These are phyloP conservation scores for Paradoxurus hermaphroditus DNA, from an alignment of 2,113 vertebrate genomes.

Conservation along the genomic window DNA sequence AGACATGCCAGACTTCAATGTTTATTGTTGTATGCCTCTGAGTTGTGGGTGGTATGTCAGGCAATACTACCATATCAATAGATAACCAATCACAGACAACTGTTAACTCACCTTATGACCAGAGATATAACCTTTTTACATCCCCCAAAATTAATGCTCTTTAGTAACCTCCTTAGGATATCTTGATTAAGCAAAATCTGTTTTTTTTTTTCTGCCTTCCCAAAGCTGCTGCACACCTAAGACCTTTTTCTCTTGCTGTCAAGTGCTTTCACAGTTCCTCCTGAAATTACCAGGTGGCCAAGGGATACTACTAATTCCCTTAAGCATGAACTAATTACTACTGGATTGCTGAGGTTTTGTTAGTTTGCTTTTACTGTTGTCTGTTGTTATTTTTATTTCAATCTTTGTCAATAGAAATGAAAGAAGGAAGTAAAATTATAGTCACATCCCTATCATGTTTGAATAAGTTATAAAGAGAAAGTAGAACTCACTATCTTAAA, in stretches of 20 bases:
- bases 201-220: background rate
- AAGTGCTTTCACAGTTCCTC: background rate
- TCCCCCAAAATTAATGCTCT: background rate
- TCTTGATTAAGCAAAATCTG: background rate
- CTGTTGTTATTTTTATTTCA: background rate
- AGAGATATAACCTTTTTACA: background rate
- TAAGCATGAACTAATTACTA: background rate
- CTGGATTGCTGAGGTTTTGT: background rate
- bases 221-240: background rate
- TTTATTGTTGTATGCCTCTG: background rate
- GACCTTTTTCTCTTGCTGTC: background rate
- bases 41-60: background rate
- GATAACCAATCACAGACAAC: background rate
- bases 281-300: background rate
- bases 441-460: background rate
- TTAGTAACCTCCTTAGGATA: background rate
- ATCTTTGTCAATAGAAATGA: constrained; percentile 18
- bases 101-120: background rate
- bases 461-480: background rate
- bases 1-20: background rate
- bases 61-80: background rate
- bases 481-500: background rate
- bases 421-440: background rate
- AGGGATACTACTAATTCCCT: background rate
- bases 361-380: background rate